Evolutionary conservation across 2,113 vertebrate genomes (phyloP).

Genomic region (Tichodroma muraria): DNA sequence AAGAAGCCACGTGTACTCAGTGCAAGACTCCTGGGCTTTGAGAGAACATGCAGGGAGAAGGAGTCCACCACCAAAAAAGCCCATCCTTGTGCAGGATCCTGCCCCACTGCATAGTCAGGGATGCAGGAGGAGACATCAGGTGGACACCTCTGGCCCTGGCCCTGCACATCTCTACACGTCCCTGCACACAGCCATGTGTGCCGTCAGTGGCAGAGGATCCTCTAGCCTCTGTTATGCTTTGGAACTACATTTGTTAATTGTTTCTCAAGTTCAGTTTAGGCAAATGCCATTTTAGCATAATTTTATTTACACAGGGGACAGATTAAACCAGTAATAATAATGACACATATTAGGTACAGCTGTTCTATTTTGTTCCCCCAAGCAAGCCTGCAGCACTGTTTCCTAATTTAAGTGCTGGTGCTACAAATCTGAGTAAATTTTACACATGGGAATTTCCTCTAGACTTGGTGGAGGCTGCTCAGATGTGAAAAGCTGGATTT

Average conservation of each 20-base stretch:
- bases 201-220: not conserved
- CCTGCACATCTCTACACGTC: not conserved
- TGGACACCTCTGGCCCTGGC: not conserved
- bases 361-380: not conserved
- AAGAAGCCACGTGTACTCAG: not conserved
- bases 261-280: constrained; percentile 13
- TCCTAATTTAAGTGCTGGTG: not conserved
- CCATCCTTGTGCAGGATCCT: not conserved
- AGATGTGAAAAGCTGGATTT: not conserved
- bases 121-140: not conserved
- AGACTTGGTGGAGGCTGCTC: not conserved
- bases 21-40: not conserved
- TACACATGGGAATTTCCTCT: not conserved
- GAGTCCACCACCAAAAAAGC: not conserved
- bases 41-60: not conserved
- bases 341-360: not conserved
- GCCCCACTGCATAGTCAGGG: not conserved
- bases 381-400: not conserved
- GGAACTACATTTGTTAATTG: not conserved
- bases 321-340: constrained; percentile 3
- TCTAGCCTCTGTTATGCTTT: not conserved
- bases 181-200: fast-evolving
- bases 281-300: not conserved
- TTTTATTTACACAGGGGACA: not conserved
- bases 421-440: not conserved